Evolutionary conservation across 2,113 vertebrate species (phyloP).

Genomic region (Cyphotilapia sp.): DNA sequence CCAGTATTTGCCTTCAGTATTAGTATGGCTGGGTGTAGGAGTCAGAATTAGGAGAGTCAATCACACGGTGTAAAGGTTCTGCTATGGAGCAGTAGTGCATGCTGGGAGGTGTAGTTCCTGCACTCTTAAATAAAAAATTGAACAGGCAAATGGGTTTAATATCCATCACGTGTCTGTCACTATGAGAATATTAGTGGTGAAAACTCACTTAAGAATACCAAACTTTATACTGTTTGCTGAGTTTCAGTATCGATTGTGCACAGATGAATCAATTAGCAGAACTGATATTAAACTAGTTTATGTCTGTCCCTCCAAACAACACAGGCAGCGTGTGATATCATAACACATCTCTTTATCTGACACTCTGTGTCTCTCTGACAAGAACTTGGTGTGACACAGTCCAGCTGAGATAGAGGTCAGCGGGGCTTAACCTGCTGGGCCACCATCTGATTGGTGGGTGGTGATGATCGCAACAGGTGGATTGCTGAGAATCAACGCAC

Average conservation of each 20-base stretch:
- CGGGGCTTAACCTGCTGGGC: neutral
- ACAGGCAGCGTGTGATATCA: neutral
- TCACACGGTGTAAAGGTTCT: neutral
- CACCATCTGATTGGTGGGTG: neutral
- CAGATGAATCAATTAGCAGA: neutral
- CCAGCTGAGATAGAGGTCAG: neutral
- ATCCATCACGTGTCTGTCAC: neutral
- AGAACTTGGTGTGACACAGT: slow-evolving; percentile 33
- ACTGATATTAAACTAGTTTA: neutral
- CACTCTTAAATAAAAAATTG: neutral
- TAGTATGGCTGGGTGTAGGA: neutral
- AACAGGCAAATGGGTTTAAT: neutral
- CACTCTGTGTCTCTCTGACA: neutral
- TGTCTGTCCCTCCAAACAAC: neutral
- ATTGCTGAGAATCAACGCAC: slow-evolving; percentile 87
- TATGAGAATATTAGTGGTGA: neutral
- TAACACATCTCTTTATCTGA: neutral
- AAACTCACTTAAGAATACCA: neutral
- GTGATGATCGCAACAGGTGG: slow-evolving; percentile 95
- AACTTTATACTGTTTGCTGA: neutral
- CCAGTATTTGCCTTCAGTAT: neutral
- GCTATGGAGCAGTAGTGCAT: neutral
- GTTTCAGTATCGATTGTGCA: neutral
- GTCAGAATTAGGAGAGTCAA: neutral
- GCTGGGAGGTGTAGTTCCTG: neutral